phyloP scores from a whole-genome alignment of 2,113 vertebrate species.

The Aix galericulata region DNA sequence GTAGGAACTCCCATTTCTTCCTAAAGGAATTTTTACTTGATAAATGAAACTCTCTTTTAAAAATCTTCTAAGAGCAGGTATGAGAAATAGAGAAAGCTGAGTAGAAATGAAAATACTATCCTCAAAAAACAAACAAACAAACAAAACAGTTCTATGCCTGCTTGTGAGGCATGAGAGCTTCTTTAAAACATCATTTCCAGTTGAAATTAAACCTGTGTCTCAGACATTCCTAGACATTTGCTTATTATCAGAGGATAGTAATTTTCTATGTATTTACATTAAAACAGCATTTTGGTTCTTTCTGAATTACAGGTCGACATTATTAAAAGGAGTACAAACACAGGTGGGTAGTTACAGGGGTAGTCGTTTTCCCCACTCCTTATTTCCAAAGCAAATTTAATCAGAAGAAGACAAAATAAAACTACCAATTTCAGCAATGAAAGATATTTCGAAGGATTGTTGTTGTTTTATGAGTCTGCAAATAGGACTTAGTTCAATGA shows the following conservation, averaged over 20 bases:
- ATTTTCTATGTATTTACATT: not conserved
- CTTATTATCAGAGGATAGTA: not conserved
- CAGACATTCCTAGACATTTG: not conserved
- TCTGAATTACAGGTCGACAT: not conserved
- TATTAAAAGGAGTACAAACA: not conserved
- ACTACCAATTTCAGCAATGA: not conserved
- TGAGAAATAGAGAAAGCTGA: not conserved
- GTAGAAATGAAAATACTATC: not conserved
- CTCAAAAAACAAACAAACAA: not conserved
- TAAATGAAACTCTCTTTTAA: not conserved
- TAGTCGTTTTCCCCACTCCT: not conserved
- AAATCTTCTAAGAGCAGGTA: not conserved
- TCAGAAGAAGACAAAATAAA: not conserved
- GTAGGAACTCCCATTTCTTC: not conserved
- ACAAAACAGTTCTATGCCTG: not conserved
- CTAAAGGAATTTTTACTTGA: not conserved
- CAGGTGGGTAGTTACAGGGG: not conserved
- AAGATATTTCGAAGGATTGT: not conserved
- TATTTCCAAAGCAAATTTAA: not conserved
- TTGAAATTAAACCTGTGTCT: conserved; percentile 1
- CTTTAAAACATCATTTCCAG: not conserved
- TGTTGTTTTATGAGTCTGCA: not conserved
- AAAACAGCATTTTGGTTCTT: not conserved
- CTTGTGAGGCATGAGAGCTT: not conserved
- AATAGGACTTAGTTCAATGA: not conserved